Evolutionary conservation across 2,888 invertebrate genomes (phyloP).

Genomic region (Drosophila buzzatii): DNA sequence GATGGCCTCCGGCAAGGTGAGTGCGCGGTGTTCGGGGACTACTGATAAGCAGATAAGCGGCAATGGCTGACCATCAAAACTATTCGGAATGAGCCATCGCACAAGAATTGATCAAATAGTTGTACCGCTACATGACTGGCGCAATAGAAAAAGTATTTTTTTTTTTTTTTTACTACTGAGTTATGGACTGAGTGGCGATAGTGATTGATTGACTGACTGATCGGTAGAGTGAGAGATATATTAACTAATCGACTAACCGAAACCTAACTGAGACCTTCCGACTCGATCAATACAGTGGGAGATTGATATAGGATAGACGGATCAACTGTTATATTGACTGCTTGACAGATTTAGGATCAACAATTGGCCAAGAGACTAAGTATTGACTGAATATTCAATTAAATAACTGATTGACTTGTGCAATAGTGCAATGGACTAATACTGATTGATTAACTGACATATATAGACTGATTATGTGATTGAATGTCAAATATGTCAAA

Average conservation of each 20-base stretch:
- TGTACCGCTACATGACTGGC: background rate
- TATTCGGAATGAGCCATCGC: background rate
- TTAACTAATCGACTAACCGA: background rate
- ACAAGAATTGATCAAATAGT: constrained; percentile 2
- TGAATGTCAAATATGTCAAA: no score
- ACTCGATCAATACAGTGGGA: no score
- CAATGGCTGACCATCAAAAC: background rate
- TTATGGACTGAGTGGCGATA: background rate
- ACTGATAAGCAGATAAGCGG: constrained; percentile 27
- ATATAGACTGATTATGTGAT: no score
- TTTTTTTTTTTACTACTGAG: background rate
- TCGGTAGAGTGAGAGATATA: background rate
- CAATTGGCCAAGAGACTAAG: no score
- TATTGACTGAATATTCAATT: background rate
- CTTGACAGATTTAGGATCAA: background rate
- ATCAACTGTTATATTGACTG: background rate
- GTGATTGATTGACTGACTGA: constrained; percentile 1
- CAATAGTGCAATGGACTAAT: background rate
- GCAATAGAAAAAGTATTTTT: background rate
- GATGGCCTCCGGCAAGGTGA: constrained; percentile 96
- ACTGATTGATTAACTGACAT: background rate
- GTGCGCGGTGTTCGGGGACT: background rate
- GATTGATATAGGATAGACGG: no score
- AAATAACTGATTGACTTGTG: background rate
- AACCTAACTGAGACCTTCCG: no score